Evolutionary conservation across 1,140 invertebrate genomes (phyloP).

Genomic region (Hermetia illucens): DNA sequence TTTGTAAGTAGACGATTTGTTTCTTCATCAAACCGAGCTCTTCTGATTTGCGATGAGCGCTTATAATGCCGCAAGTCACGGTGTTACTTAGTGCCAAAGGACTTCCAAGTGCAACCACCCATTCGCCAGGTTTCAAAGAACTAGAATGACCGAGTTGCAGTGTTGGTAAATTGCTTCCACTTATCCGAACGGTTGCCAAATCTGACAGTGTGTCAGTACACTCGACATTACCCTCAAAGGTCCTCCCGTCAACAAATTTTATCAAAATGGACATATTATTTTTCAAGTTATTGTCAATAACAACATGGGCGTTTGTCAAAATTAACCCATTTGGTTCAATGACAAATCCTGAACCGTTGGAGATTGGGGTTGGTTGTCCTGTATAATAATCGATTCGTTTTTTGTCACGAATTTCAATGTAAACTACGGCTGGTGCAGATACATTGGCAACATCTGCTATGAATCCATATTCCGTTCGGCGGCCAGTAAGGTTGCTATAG

Average conservation of each 20-base stretch:
- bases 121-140: constrained; percentile 70
- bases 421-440: constrained; percentile 67
- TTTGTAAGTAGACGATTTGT: constrained; percentile 87
- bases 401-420: constrained; percentile 70
- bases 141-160: constrained; percentile 63
- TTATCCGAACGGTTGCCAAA: constrained; percentile 70
- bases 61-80: constrained; percentile 75
- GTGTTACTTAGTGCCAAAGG: constrained; percentile 75
- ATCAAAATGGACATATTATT: constrained; percentile 52
- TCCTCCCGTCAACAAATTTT: constrained; percentile 37
- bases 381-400: constrained; percentile 40
- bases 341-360: constrained; percentile 84
- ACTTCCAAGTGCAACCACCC: constrained; percentile 76
- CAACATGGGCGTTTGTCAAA: constrained; percentile 90
- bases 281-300: constrained; percentile 60
- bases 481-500: too few relatives aligned
- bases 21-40: constrained; percentile 66
- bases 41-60: constrained; percentile 58
- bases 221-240: constrained; percentile 59
- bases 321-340: constrained; percentile 77
- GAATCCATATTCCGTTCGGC: constrained; percentile 65
- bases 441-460: constrained; percentile 81
- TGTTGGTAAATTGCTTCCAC: constrained; percentile 50
- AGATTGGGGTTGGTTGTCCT: constrained; percentile 46
- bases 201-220: constrained; percentile 72